Conservation (phyloP, 2,113 vertebrate genomes). For the Capreolus pygargus region DNA sequence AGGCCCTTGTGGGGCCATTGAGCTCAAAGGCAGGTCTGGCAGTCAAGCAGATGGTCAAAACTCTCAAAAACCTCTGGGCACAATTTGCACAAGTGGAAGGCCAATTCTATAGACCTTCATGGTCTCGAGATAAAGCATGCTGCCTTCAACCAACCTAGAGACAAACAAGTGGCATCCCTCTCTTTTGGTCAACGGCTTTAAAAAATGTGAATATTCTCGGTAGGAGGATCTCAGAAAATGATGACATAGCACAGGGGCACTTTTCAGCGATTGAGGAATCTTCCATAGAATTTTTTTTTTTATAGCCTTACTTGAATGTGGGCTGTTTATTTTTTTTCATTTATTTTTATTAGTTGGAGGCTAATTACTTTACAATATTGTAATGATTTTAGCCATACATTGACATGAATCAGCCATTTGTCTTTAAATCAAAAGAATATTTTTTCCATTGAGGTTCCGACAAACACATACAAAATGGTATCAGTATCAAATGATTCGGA, state of each 20-base stretch:
- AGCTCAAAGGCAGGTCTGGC: background rate
- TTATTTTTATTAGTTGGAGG: too few species aligned
- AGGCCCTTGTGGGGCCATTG: background rate
- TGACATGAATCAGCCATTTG: background rate
- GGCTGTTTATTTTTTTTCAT: too few species aligned
- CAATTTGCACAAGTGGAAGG: background rate
- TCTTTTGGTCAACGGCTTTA: background rate
- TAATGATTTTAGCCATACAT: too few species aligned
- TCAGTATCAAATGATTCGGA: background rate
- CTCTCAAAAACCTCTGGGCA: background rate
- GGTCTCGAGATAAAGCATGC: background rate
- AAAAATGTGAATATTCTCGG: background rate
- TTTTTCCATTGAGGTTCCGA: background rate
- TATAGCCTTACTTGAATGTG: too few species aligned
- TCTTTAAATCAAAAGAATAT: background rate
- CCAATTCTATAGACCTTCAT: background rate
- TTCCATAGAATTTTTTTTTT: background rate
- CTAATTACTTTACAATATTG: too few species aligned
- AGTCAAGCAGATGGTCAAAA: background rate
- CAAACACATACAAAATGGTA: background rate
- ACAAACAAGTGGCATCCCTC: background rate
- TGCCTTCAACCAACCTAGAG: background rate
- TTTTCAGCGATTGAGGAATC: background rate
- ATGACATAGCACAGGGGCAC: background rate
- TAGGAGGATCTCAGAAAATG: background rate